Percentiles rank a stretch among this genome's conserved stretches.
phyloP scores from a whole-genome alignment of 2,113 vertebrate genomes.

The Pagrus major region DNA sequence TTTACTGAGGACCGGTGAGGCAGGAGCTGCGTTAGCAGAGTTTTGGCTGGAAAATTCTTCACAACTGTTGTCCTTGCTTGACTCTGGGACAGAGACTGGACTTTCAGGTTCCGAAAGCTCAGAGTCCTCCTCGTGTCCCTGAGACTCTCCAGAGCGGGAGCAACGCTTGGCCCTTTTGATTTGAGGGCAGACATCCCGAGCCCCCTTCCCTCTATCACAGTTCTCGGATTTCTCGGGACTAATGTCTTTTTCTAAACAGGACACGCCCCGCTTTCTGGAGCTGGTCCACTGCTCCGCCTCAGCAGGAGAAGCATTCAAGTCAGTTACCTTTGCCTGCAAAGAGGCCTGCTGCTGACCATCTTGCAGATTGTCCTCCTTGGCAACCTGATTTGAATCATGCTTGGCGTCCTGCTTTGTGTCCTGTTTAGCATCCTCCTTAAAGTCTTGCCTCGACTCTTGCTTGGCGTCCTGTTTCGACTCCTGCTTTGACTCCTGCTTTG shows the following conservation, averaged over 20 bases:
- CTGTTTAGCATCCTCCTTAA: conserved; percentile 69
- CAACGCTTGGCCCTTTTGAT: conserved; percentile 93
- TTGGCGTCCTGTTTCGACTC: conserved; percentile 73
- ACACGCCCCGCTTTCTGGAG: conserved; percentile 91
- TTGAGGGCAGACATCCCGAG: conserved; percentile 86
- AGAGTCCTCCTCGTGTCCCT: conserved; percentile 89
- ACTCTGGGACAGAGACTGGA: conserved; percentile 83
- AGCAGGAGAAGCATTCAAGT: conserved; percentile 82
- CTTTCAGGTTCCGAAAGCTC: conserved; percentile 84
- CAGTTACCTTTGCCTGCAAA: conserved; percentile 86
- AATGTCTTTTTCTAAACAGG: conserved; percentile 91
- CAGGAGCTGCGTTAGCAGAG: conserved; percentile 86
- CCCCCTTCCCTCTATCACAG: conserved; percentile 85
- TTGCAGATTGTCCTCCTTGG: conserved; percentile 54
- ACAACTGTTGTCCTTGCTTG: conserved; percentile 83
- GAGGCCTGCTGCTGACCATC: conserved; percentile 79
- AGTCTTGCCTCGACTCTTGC: conserved; percentile 85
- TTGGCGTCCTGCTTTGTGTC: conserved; percentile 43
- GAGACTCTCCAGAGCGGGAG: conserved; percentile 89
- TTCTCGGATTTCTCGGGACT: conserved; percentile 89
- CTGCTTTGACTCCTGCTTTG: conserved; percentile 71
- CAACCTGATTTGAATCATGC: conserved; percentile 65
- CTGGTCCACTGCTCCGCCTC: conserved; percentile 88
- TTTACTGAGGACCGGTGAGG: conserved; percentile 89
- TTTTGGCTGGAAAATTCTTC: conserved; percentile 87